phyloP scores from a whole-genome alignment of 1,140 invertebrate genomes.

The Lasioglossum baleicum region DNA sequence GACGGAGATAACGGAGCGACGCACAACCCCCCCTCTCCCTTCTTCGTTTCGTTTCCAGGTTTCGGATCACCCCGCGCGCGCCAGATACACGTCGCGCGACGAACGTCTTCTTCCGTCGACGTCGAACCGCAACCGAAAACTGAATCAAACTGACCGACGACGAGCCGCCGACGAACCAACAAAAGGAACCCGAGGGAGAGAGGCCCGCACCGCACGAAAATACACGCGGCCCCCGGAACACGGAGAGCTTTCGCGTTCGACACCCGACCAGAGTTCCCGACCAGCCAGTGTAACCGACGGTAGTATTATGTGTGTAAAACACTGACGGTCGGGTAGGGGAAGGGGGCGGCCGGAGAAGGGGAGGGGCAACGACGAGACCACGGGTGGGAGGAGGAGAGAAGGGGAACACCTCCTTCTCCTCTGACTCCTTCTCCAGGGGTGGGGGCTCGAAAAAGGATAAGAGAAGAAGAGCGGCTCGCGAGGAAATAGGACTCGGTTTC shows the following conservation, averaged over 20 bases:
- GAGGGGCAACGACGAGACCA: background rate
- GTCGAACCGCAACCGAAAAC: background rate
- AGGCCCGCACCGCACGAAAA: constrained; percentile 29
- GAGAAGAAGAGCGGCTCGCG: background rate
- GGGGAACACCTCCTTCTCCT: background rate
- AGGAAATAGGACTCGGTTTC: constrained; percentile 1
- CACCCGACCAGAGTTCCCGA: constrained; percentile 1
- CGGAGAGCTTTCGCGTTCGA: background rate
- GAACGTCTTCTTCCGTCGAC: background rate
- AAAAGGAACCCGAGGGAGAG: background rate
- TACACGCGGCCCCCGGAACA: constrained; percentile 28
- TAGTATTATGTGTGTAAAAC: background rate
- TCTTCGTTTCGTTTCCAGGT: background rate
- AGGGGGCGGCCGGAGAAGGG: background rate
- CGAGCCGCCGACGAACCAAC: background rate
- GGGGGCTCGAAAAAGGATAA: background rate
- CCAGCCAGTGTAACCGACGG: background rate
- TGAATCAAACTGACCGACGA: background rate
- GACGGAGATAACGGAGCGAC: constrained; percentile 1
- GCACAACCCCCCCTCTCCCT: background rate
- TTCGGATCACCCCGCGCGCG: constrained; percentile 5
- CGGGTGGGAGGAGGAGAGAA: background rate
- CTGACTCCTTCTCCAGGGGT: too few relatives aligned
- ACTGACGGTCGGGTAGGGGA: background rate
- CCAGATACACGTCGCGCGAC: background rate